Base-by-base conservation (phyloP, 2,888 invertebrate genomes). In the Phortica magna region DNA sequence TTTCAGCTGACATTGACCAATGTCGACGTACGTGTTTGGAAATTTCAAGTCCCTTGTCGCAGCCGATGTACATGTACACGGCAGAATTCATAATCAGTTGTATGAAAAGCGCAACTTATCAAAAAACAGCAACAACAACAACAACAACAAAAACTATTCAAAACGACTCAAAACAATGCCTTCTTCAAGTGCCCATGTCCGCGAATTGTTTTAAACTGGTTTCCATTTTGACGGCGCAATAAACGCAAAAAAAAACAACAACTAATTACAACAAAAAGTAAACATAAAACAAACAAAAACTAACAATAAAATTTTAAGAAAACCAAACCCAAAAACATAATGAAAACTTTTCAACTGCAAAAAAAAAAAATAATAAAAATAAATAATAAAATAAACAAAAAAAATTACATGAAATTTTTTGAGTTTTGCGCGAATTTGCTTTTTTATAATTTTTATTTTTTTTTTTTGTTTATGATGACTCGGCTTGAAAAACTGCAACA, bases 11-110 rank as follows among this genome's bases (percentile, higher is more conserved):
- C 68, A 68, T 43, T 68, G 68, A 48, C 68, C 68, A 68, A 68
- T 17, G 48, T 43, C 61, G 9, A n/a, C 9, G 61, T 84, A 85
- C 85, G 88, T 85, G 85, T 83, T 88, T 85, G 82, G 85, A 84
- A 85, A 88, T 78, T 80, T 87, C 65, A 65, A 65, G n/a, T 65
- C 41, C 19, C 61, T 22, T 48, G 61, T 10, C 61, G 31, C 65
- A 65, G 41, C 59, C 6, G 19, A 59, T 7, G n/a, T 59, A 57
- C 9, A 59, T 7, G 2, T 12, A n/a, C 19, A 17, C 41, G 65
- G 65, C 41, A 65, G 65, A 65, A 65, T 65, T 31, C 65, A 65
- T 65, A 65, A 65, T 39, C 39, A 64, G 17, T 9, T 12, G 39
- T 14, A 7, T 41, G n/a, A 31, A 10, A 65, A 65, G 17, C 17